Conservation (phyloP, 2,113 vertebrate genomes). For the Leucopternis melanops region DNA sequence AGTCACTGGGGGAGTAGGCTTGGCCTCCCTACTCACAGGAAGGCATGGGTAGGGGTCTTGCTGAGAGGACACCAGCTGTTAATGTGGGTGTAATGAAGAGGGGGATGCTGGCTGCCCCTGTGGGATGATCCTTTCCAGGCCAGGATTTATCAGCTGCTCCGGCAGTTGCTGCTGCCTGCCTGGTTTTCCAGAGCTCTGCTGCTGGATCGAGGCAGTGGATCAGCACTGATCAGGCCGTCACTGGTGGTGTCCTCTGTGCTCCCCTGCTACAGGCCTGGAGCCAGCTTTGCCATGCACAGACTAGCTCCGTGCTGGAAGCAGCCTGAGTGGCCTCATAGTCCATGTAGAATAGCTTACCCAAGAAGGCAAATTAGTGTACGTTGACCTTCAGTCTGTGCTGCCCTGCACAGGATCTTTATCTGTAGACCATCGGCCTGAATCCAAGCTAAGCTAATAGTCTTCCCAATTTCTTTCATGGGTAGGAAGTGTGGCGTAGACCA, state of each 20-base stretch:
- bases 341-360: not conserved
- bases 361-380: not conserved
- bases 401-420: not conserved
- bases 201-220: not conserved
- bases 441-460: not conserved
- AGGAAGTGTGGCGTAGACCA: too few species aligned
- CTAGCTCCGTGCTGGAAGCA: not conserved
- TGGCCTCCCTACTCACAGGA: accelerated
- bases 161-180: not conserved
- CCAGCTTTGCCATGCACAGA: not conserved
- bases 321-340: not conserved
- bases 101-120: not conserved
- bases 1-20: accelerated
- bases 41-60: not conserved
- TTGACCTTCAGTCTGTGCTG: not conserved
- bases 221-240: not conserved
- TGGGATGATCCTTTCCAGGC: not conserved
- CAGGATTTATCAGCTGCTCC: not conserved
- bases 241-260: not conserved
- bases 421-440: not conserved
- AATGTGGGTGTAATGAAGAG: not conserved
- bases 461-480: too few species aligned
- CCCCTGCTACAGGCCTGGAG: not conserved
- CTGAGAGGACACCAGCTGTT: not conserved
- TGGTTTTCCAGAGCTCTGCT: not conserved